Evolutionary conservation across 2,888 invertebrate genomes (phyloP).

Genomic region (Synanthedon andrenaeformis): DNA sequence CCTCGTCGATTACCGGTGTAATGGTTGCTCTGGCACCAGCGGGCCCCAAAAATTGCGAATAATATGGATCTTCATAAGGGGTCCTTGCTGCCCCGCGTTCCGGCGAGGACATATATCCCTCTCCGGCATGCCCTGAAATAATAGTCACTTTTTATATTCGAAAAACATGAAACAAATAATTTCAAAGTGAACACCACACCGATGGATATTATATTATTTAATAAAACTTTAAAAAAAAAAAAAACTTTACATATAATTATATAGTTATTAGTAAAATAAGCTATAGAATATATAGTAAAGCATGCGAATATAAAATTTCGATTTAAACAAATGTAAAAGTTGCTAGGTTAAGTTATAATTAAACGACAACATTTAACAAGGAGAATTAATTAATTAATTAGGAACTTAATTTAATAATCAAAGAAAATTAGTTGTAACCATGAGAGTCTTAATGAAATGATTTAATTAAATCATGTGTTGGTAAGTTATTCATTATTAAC

Average conservation of each 20-base stretch:
- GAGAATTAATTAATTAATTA: too few relatives aligned
- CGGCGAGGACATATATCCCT: constrained; percentile 89
- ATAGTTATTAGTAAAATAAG: background rate
- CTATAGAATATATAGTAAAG: constrained; percentile 1
- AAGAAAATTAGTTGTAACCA: too few relatives aligned
- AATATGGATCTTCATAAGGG: constrained; percentile 89
- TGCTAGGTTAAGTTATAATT: too few relatives aligned
- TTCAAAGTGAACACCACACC: background rate
- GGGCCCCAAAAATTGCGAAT: constrained; percentile 80
- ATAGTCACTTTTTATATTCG: background rate
- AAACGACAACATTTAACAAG: too few relatives aligned
- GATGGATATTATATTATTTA: background rate
- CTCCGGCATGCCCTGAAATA: constrained; percentile 34
- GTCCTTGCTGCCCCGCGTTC: constrained; percentile 79
- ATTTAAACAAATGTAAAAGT: too few relatives aligned
- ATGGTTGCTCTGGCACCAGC: constrained; percentile 77
- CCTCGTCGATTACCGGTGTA: constrained; percentile 93
- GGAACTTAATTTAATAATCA: too few relatives aligned
- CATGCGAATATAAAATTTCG: constrained; percentile 15
- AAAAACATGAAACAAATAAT: background rate
- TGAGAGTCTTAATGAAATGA: too few relatives aligned
- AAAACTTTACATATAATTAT: background rate
- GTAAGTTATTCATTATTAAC: too few relatives aligned
- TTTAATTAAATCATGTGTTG: too few relatives aligned
- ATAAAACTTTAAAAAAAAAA: background rate